Base-by-base conservation (phyloP, 2,113 vertebrate species). In the Callopanchax toddi region DNA sequence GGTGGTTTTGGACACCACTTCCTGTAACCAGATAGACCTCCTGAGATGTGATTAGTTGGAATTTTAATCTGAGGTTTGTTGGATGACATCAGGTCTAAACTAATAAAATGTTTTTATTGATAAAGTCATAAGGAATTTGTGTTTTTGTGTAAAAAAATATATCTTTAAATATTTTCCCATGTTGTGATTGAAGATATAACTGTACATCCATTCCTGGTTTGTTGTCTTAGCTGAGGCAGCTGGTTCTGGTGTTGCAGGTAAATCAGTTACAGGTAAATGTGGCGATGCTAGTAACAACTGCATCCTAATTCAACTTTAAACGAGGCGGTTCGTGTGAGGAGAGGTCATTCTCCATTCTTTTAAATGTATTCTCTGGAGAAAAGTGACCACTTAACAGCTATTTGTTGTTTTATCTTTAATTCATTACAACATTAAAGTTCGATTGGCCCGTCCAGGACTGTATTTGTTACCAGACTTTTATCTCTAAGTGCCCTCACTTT, bases 331-430 rank as follows among this genome's bases (percentile, higher is more conserved):
- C 18, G 17, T 20, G 21, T 44, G 11, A 48, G 32, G 6, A 49
- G 58, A 11, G 13, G 23, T 59, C 40, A 11, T 42, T 17, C 49
- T 64, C 10, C 17, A 26, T 46, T 48, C 49, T 37, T 54, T 52
- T n/a, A 17, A 20, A 22, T 45, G 52, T 29, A 52, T 23, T 23
- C 50, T 23, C 9, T 15, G 48, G 21, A 0, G 4, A 1, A 7
- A 4, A 15, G 48, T 20, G 48, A 39, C 37, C 0, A 1, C 25
- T 55, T 6, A 25, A 58, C 29, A 71, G 55, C 18, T n/a, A 3
- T 61, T 80, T 77, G 45, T 62, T 66, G n/a, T 54, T 66, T 51
- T 16, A 59, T 43, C 37, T 36, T 74, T 81, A 55, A 71, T 76
- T 78, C 56, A 70, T 75, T 0, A 4, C 25, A 17, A 53, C 60